Evolutionary conservation across 2,888 invertebrate species (phyloP).

Genomic region (Ennomos quercinarius): DNA sequence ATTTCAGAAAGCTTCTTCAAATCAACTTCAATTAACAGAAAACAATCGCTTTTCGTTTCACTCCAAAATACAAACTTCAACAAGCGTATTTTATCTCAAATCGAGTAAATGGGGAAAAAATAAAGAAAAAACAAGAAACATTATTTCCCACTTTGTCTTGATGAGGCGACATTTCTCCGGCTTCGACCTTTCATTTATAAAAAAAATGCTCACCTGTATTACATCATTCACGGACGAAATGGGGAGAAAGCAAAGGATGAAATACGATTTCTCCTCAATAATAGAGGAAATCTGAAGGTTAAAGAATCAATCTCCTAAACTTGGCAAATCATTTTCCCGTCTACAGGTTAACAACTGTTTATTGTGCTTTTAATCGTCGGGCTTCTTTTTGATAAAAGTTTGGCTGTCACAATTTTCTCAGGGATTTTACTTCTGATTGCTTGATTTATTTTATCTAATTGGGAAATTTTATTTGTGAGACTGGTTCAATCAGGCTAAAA

Average conservation of each 20-base stretch:
- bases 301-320: conserved; percentile 37
- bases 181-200: conserved; percentile 43
- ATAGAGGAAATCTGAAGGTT: conserved; percentile 39
- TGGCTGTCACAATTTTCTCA: not conserved
- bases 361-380: conserved; percentile 31
- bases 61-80: conserved; percentile 28
- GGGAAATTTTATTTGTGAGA: not conserved
- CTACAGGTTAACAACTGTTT: conserved; percentile 34
- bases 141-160: conserved; percentile 42
- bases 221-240: conserved; percentile 39
- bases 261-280: conserved; percentile 43
- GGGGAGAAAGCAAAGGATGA: conserved; percentile 43
- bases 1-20: conserved; percentile 15
- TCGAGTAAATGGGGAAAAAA: conserved; percentile 19
- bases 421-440: conserved; percentile 5
- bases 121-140: conserved; percentile 38
- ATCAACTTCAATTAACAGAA: conserved; percentile 30
- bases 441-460: conserved; percentile 18
- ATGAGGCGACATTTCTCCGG: conserved; percentile 43
- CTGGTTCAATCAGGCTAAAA: no score
- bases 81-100: conserved; percentile 24
- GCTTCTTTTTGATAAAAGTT: conserved; percentile 20
- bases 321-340: conserved; percentile 35
- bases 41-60: conserved; percentile 17
- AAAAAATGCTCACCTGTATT: conserved; percentile 41